Percentiles rank a stretch among this genome's conserved stretches.
These are phyloP conservation scores for Zoroaster sp. DNA, from an alignment of 53 echinoderm and acorn worm genomes.

Conservation along the genomic window DNA sequence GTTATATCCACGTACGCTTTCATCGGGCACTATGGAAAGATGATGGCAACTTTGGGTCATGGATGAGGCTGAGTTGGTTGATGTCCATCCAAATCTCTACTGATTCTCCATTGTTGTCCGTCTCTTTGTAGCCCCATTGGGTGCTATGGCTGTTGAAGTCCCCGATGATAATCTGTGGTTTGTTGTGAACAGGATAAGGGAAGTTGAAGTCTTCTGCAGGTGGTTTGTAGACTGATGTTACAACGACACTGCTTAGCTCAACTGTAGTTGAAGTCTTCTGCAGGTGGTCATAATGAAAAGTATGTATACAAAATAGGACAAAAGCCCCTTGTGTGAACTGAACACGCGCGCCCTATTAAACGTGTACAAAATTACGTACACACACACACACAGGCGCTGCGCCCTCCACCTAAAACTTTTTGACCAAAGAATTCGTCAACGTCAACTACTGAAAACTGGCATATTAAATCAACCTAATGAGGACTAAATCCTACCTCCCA, in stretches of 20 bases:
- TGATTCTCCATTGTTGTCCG: constrained; percentile 49
- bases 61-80: constrained; percentile 7
- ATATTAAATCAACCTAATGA: no score
- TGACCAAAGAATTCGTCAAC: no score
- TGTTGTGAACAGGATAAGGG: neutral
- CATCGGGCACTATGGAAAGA: constrained; percentile 55
- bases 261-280: no score
- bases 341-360: no score
- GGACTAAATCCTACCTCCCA: no score
- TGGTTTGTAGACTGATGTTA: constrained; percentile 34
- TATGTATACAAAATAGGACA: no score
- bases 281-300: no score
- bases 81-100: constrained; percentile 60
- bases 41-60: constrained; percentile 46
- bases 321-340: no score
- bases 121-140: constrained; percentile 37
- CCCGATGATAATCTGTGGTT: constrained; percentile 45
- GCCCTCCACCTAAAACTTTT: no score
- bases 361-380: no score
- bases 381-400: no score
- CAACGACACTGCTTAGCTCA: neutral
- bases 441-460: no score
- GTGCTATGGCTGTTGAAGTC: constrained; percentile 57
- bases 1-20: constrained; percentile 40
- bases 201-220: neutral